Base-by-base conservation (phyloP, 2,888 invertebrate genomes). In the Euplexia lucipara region DNA sequence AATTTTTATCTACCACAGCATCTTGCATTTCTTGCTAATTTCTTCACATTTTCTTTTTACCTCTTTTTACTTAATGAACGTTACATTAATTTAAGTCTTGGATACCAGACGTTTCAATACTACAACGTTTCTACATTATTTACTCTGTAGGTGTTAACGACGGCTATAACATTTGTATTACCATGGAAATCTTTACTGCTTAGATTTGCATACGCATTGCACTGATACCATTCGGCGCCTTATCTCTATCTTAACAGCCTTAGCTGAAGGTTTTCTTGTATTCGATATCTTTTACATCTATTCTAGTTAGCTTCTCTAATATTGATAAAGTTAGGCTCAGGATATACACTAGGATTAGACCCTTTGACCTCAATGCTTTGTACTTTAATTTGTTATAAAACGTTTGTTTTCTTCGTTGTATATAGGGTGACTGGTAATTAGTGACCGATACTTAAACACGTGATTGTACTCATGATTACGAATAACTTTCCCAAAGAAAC, bases 131-230 rank as follows among this genome's bases (percentile, higher is more conserved):
- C 32, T 5, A 34, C 56, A 56, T 67, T 22, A 72, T 42, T 52
- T 53, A 48, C 37, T 44, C 39, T 18, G 67, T 60, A 60, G 73
- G 60, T 73, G 71, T 72, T 56, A 70, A 71, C 53, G 64, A 42
- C 18, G 18, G 34, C 42, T 52, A 47, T 66, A 45, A 54, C 66
- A 73, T 70, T 71, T 66, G 53, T 71, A 71, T 71, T 71, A 45
- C 57, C 45, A 60, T 52, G 60, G 67, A 67, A 52, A 60, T 72
- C 39, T 73, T 67, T 53, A 67, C 57, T 41, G 44, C 67, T 22
- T 3, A 37, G 39, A 67, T 72, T 72, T 72, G 61, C 71, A 72
- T 73, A 72, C 57, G 32, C 68, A 72, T 67, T 67, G 52, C 73
- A 6, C 32, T 56, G 67, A 73, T 73, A 73, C 30, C 56, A 52